These are phyloP conservation scores for Coracias cyanogaster DNA, from an alignment of 2,797 vertebrate species.

Conservation along the genomic window DNA sequence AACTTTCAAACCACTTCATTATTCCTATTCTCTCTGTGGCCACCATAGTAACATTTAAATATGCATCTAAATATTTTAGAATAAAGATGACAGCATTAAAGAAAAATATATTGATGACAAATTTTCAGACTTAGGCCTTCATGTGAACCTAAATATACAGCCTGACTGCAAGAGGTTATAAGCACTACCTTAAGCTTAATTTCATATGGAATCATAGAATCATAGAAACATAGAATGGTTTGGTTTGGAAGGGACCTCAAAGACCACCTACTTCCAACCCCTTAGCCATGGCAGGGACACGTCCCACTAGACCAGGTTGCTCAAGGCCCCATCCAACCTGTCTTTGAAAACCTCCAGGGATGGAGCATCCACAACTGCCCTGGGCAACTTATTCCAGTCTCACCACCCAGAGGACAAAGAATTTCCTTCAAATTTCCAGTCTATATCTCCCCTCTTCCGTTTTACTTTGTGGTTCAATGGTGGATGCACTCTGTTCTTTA, in stretches of 20 bases:
- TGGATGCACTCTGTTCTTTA: not conserved
- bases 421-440: too few species aligned
- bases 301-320: too few species aligned
- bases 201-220: not conserved
- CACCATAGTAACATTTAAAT: not conserved
- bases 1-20: not conserved
- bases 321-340: too few species aligned
- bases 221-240: too few species aligned
- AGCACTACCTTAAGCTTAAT: not conserved
- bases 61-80: conserved; percentile 4
- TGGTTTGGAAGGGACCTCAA: too few species aligned
- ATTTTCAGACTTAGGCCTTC: not conserved
- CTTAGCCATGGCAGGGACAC: too few species aligned
- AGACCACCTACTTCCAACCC: too few species aligned
- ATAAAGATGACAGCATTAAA: not conserved
- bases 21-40: not conserved
- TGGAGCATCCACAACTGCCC: too few species aligned
- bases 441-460: too few species aligned
- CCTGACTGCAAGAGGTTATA: not conserved
- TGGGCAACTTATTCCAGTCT: too few species aligned
- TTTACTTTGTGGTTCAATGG: not conserved
- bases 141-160: not conserved
- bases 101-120: not conserved
- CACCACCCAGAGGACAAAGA: too few species aligned
- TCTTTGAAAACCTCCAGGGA: too few species aligned